phyloP scores from a whole-genome alignment of 2,888 invertebrate genomes.

The Drosophila fulvimacula region DNA sequence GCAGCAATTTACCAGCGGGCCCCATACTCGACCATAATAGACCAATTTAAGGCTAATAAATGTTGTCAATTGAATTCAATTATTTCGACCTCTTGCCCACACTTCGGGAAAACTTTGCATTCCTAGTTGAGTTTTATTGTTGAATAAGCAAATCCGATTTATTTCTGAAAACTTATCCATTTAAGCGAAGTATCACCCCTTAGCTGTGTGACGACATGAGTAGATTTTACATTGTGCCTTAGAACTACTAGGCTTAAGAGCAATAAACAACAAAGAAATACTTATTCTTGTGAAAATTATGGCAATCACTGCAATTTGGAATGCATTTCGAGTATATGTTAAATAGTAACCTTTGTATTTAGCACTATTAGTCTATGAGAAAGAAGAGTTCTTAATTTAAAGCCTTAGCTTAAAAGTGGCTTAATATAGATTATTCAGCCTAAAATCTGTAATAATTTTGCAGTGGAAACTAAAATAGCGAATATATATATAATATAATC shows the following conservation, averaged over 20 bases:
- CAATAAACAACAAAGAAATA: neutral
- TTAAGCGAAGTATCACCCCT: neutral
- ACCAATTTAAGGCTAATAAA: conserved; percentile 31
- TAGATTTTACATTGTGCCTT: neutral
- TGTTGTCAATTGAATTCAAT: conserved; percentile 42
- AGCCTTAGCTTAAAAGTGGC: too few species aligned
- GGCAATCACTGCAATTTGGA: neutral
- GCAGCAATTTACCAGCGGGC: conserved; percentile 4
- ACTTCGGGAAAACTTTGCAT: neutral
- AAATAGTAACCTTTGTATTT: too few species aligned
- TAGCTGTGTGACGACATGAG: neutral
- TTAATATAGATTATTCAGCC: too few species aligned
- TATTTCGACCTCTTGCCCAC: conserved; percentile 7
- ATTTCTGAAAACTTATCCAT: neutral
- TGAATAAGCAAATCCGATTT: neutral
- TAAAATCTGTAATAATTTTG: too few species aligned
- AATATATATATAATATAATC: too few species aligned
- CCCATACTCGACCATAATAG: conserved; percentile 19
- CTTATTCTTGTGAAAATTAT: neutral
- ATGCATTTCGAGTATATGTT: neutral
- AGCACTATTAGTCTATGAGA: too few species aligned
- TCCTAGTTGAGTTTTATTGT: neutral
- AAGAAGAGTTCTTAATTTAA: too few species aligned
- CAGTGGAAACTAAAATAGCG: too few species aligned
- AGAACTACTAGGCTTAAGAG: neutral